Evolutionary conservation across 2,113 vertebrate genomes (phyloP).

Genomic region (Alexandromys fortis): DNA sequence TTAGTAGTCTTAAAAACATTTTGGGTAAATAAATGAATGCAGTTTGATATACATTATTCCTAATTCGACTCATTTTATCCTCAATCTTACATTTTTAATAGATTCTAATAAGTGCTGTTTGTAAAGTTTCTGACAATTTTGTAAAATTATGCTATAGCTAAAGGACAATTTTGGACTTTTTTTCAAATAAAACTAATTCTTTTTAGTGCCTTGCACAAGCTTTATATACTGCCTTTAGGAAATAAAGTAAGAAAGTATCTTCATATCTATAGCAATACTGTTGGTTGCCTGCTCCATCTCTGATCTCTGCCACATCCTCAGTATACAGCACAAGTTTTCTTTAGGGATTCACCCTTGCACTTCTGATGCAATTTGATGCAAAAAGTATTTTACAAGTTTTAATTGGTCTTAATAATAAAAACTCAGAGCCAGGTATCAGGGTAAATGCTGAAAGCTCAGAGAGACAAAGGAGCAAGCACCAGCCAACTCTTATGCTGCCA

Average conservation of each 20-base stretch:
- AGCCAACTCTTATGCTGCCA: too few relatives aligned
- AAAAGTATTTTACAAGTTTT: too few relatives aligned
- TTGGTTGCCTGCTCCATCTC: not conserved
- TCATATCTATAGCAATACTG: not conserved
- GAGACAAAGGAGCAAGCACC: too few relatives aligned
- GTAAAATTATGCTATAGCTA: conserved; percentile 14
- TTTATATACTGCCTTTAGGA: not conserved
- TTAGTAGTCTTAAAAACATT: not conserved
- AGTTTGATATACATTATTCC: not conserved
- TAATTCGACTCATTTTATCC: conserved; percentile 30
- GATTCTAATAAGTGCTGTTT: not conserved
- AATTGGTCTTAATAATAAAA: too few relatives aligned
- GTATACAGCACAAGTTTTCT: not conserved
- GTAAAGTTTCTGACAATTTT: not conserved
- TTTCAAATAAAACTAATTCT: not conserved
- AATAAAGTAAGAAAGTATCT: conserved; percentile 10
- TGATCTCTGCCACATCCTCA: not conserved
- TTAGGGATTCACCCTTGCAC: not conserved
- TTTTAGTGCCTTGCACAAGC: not conserved
- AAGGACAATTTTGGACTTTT: not conserved
- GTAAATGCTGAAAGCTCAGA: too few relatives aligned
- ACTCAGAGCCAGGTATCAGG: too few relatives aligned
- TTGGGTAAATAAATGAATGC: not conserved
- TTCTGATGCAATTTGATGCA: not conserved
- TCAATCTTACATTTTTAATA: not conserved